phyloP scores from a whole-genome alignment of 2,888 invertebrate genomes.

The Brenthis hecate region DNA sequence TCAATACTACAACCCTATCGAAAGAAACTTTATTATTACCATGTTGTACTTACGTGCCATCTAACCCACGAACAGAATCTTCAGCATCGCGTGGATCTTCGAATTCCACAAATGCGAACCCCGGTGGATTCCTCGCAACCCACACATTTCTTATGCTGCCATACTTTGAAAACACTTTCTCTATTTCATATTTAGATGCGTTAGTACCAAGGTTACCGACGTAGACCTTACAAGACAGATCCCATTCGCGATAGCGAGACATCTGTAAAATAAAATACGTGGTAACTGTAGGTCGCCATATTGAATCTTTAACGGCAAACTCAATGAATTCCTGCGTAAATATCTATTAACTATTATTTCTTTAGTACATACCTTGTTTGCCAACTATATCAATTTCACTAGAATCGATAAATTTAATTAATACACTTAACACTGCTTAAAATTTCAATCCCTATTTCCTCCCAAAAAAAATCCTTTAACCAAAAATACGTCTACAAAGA shows the following conservation, averaged over 20 bases:
- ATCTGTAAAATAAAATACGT: conserved; percentile 66
- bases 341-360: neutral
- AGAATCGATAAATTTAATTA: neutral
- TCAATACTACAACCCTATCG: neutral
- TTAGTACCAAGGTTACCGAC: conserved; percentile 95
- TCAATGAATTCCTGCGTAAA: neutral
- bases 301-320: conserved; percentile 26
- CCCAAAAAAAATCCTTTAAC: neutral
- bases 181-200: conserved; percentile 94
- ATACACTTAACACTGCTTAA: neutral
- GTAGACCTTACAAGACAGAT: conserved; percentile 94
- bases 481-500: conserved; percentile 6
- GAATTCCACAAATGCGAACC: conserved; percentile 95
- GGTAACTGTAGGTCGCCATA: conserved; percentile 40
- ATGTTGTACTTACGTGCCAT: conserved; percentile 83
- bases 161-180: conserved; percentile 93
- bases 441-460: neutral
- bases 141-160: conserved; percentile 95
- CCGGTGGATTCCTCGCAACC: conserved; percentile 96
- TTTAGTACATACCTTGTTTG: conserved; percentile 10
- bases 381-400: conserved; percentile 1
- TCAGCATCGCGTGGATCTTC: conserved; percentile 95
- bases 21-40: neutral
- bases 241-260: conserved; percentile 90
- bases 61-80: conserved; percentile 91